Conservation (phyloP, 2,888 invertebrate species). For the Drosophila sordidapex region DNA sequence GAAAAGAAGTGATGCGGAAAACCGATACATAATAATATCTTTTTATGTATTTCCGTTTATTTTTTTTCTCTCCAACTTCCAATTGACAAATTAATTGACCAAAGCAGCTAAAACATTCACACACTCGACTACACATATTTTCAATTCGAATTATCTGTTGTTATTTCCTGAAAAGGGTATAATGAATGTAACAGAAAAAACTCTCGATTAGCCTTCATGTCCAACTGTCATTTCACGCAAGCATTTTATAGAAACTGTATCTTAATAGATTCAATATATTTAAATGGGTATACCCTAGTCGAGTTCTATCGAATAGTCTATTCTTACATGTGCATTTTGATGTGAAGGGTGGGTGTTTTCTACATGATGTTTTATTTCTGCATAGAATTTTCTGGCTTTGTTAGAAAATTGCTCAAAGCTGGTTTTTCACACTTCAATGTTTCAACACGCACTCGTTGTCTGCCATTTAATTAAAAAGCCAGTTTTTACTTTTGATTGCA, state of each 20-base stretch:
- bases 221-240: background rate
- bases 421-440: constrained; percentile 38
- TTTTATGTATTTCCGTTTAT: background rate
- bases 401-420: constrained; percentile 47
- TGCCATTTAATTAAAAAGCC: constrained; percentile 49
- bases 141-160: constrained; percentile 26
- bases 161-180: background rate
- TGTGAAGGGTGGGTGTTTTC: constrained; percentile 4
- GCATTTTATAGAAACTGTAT: background rate
- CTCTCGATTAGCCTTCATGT: background rate
- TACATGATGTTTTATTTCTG: constrained; percentile 1
- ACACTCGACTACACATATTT: constrained; percentile 19
- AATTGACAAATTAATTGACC: constrained; percentile 23
- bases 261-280: background rate
- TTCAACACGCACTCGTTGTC: constrained; percentile 22
- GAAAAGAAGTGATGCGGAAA: background rate
- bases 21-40: background rate
- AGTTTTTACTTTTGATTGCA: constrained; percentile 25
- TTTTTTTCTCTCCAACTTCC: background rate
- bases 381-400: constrained; percentile 22
- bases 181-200: background rate
- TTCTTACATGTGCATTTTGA: constrained; percentile 8
- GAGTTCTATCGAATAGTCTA: background rate
- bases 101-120: constrained; percentile 33
- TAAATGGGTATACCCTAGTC: background rate